Conservation (phyloP, 2,113 vertebrate species). For the Urocitellus parryii region DNA sequence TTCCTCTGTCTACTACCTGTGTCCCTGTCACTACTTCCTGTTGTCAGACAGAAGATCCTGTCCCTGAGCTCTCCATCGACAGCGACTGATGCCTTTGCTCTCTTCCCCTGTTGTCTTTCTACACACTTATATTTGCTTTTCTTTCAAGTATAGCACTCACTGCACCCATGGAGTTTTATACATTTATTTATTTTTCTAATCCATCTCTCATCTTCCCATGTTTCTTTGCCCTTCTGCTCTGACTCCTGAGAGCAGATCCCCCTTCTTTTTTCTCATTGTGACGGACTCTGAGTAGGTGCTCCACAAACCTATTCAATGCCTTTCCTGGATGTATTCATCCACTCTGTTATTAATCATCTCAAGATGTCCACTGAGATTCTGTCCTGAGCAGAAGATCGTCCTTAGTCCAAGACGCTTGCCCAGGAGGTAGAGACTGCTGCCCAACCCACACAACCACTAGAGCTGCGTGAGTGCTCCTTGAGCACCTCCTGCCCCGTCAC, state of each 20-base stretch:
- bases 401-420: fast-evolving
- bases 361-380: not conserved
- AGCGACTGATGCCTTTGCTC: too few relatives aligned
- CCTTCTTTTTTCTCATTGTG: too few relatives aligned
- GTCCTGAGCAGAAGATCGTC: too few relatives aligned
- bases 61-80: not conserved
- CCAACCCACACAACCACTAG: too few relatives aligned
- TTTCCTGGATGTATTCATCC: not conserved
- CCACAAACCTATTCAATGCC: not conserved
- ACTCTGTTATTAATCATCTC: not conserved
- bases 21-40: too few relatives aligned
- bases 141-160: not conserved
- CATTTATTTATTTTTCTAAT: not conserved
- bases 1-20: too few relatives aligned
- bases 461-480: not conserved
- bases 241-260: not conserved
- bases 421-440: too few relatives aligned
- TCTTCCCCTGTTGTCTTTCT: not conserved
- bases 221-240: not conserved
- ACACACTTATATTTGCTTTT: not conserved
- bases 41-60: not conserved
- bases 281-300: too few relatives aligned
- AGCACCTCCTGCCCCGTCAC: too few relatives aligned
- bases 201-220: not conserved
- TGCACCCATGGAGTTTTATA: too few relatives aligned